Evolutionary conservation across 92 coral and sea anemone species (phyloP), one percentile per base, ranked within the genome.

Genomic region (Phenganax subtilis): DNA sequence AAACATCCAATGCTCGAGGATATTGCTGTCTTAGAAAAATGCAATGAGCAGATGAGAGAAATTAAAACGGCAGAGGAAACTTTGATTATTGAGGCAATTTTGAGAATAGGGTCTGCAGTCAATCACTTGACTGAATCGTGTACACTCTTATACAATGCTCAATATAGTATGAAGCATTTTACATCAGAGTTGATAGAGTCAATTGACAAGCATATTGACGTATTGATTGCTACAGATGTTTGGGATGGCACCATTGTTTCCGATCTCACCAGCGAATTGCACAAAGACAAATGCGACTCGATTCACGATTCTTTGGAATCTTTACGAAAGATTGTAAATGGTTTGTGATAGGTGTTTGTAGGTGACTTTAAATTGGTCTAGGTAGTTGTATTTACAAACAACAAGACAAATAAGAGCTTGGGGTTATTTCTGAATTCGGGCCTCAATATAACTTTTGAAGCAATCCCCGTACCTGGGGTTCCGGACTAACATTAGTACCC

Each of bases 41-140:
- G 83, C 69, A 64, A 37, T 53, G 68, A 79, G 69, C 73, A 52
- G 31, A 52, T 79, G 51, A 67, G 53, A 52, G 31, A 62, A 11
- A 44, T 79, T 7, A 54, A 51, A 17, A 3, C 74, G 52, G 29
- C 73, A 10, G 83, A 79, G 6, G 83, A 79, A 61, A 54, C 51
- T 7, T 11, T 12, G 53, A 51, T 79, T 64, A 51, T 79, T 30
- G 74, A 79, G 65, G 44, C 63, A 17, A 69, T 79, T 12, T 62
- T 79, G 3, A 79, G 73, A 51, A 47, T 51, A 69, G 29, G 51
- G 37, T 64, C 61, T 55, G 54, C 83, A 7, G 44, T 79, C 54
- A 54, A 47, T 65, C 51, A n/a, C 16, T 79, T 79, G n/a, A 79
- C 83, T 51, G 83, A 79, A 25, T 79, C 83, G 17, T 79, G 83